Evolutionary conservation across 1,140 invertebrate species (phyloP).

Genomic region (Lordiphosa clarofinis): DNA sequence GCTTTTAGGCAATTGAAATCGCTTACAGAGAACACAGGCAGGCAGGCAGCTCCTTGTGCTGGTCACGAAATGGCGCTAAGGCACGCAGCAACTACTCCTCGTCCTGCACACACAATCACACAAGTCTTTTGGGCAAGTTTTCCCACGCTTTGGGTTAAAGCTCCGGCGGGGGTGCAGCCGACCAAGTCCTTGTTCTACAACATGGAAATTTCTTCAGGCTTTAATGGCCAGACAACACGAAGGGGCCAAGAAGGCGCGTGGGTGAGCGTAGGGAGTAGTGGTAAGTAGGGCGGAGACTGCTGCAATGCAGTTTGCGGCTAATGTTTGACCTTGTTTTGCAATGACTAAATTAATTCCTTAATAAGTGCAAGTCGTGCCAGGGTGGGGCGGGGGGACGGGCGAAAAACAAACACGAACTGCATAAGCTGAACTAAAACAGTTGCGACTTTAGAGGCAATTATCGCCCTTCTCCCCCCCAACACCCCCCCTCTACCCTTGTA

Average conservation of each 20-base stretch:
- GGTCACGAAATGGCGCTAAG: constrained; percentile 68
- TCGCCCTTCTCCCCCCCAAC: not conserved
- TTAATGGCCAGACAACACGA: constrained; percentile 67
- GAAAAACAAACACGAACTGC: constrained; percentile 63
- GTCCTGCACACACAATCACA: not conserved
- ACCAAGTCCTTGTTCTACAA: constrained; percentile 26
- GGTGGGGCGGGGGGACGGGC: not conserved
- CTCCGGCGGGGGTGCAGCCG: constrained; percentile 19
- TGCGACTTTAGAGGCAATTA: constrained; percentile 15
- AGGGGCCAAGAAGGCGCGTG: constrained; percentile 38
- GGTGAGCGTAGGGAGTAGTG: constrained; percentile 21
- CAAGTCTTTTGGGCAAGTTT: constrained; percentile 54
- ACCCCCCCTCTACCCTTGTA: constrained; percentile 6
- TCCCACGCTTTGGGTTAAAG: constrained; percentile 52
- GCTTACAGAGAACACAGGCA: constrained; percentile 46
- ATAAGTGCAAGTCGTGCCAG: constrained; percentile 47
- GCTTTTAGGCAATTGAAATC: constrained; percentile 76
- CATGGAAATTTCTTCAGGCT: constrained; percentile 66
- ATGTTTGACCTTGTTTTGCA: constrained; percentile 77
- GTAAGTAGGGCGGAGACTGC: constrained; percentile 33
- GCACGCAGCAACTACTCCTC: constrained; percentile 51
- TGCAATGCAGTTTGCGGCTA: constrained; percentile 78
- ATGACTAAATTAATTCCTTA: constrained; percentile 78
- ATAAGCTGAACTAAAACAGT: constrained; percentile 38
- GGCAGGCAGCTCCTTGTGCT: constrained; percentile 32